A percentile compares a stretch with the other conserved stretches of the same genome.
Evolutionary conservation across 2,113 vertebrate species (phyloP).

Genomic region (Saiga tatarica): DNA sequence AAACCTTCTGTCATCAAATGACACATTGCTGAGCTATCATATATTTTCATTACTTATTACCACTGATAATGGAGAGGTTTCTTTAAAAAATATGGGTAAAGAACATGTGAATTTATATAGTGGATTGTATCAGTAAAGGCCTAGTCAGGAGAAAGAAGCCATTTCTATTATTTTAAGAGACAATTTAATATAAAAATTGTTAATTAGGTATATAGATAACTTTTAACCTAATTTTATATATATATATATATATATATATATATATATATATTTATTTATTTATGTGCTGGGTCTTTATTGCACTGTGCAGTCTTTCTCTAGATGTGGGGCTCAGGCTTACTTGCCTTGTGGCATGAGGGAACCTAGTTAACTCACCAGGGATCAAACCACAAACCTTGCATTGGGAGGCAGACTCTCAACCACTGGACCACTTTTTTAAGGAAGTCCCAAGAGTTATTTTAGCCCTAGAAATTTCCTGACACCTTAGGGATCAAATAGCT

Average conservation of each 20-base stretch:
- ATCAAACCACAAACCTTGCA: background rate
- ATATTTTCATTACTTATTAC: background rate
- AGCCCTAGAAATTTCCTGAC: background rate
- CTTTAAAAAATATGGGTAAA: background rate
- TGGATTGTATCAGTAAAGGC: background rate
- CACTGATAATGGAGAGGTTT: background rate
- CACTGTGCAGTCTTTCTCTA: background rate
- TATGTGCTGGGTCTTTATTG: background rate
- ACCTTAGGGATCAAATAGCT: background rate
- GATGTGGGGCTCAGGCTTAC: background rate
- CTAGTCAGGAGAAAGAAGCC: background rate
- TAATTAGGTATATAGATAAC: background rate
- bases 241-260: background rate
- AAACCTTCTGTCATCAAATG: background rate
- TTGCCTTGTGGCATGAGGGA: background rate
- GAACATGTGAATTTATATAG: background rate
- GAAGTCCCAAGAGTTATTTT: background rate
- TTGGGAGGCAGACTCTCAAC: background rate
- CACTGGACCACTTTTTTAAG: background rate
- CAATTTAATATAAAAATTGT: background rate
- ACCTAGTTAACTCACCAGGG: background rate
- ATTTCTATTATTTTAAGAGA: background rate
- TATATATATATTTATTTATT: background rate
- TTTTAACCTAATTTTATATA: background rate
- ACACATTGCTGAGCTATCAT: background rate